Base-by-base conservation (phyloP, 2,113 vertebrate species). In the Clarias macrocephalus region DNA sequence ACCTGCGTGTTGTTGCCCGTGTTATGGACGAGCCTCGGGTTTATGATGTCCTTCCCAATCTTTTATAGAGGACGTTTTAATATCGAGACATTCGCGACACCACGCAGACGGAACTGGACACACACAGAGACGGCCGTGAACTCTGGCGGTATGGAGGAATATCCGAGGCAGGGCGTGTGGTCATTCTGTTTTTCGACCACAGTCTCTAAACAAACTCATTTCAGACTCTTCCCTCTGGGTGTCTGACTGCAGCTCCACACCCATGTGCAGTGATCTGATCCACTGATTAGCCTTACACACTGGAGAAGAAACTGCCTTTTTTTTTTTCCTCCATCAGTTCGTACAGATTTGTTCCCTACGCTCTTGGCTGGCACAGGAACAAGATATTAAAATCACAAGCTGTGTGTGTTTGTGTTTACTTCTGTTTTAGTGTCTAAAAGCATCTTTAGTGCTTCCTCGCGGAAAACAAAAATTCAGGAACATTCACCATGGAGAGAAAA, bases 221-320 rank as follows among this genome's bases (percentile, higher is more conserved):
- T 89, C 86, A 84, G 85, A 15, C 12, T n/a, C 0, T 75, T 52
- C 37, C 37, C 72, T 48, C 42, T 5, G 42, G 21, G 72, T 75
- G 37, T 48, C 68, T 86, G 84, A 82, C 84, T 63, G 87, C 73
- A 30, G 21, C 76, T 89, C 89, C 68, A 60, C 77, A 85, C 85
- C 81, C 79, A 70, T 23, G 48, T 19, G 82, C 77, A 89, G 79
- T 25, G 88, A 57, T 88, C 88, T 89, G 88, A 87, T 85, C 85
- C 79, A 33, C 79, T 84, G 86, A 90, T 91, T 91, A 86, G 59
- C 89, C 66, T 75, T 57, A 84, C 66, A 84, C 85, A 72, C 87
- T 83, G 76, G 85, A 84, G 56, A 85, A 72, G 75, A 80, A 80
- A 8, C 48, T 48, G 10, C n/a, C n/a, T 37, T 42, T 75, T 15